Evolutionary conservation across 2,888 invertebrate genomes (phyloP).

Genomic region (Nysson spinosus): DNA sequence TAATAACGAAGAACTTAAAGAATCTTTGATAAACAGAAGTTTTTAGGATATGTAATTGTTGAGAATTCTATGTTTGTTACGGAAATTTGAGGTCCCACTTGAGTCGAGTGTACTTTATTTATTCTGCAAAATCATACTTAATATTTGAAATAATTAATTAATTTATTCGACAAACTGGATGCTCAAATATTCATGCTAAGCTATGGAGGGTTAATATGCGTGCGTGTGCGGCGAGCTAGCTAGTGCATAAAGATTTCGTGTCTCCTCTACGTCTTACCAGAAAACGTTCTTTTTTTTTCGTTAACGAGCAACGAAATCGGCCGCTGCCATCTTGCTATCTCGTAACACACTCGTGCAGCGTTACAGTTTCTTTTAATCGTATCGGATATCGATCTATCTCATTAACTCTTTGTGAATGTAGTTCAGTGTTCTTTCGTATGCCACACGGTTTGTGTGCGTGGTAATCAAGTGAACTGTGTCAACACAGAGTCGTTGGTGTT

Average conservation of each 20-base stretch:
- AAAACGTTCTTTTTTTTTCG: conserved; percentile 58
- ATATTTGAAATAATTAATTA: too few relatives aligned
- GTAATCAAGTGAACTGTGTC: conserved; percentile 4
- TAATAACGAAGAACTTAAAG: too few relatives aligned
- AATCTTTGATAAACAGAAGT: too few relatives aligned
- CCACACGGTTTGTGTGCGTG: conserved; percentile 33
- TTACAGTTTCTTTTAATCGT: conserved; percentile 5
- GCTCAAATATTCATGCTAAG: conserved; percentile 13
- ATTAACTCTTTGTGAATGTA: conserved; percentile 20
- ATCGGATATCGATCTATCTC: too few relatives aligned
- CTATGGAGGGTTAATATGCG: conserved; percentile 17
- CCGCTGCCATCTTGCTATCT: conserved; percentile 81
- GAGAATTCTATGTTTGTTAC: too few relatives aligned
- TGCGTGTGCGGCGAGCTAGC: conserved; percentile 71
- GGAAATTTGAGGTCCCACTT: too few relatives aligned
- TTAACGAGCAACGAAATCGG: conserved; percentile 67
- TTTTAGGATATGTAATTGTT: too few relatives aligned
- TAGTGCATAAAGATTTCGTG: conserved; percentile 66
- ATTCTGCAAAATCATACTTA: too few relatives aligned
- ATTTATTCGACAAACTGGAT: conserved; percentile 17
- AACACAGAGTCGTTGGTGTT: background rate
- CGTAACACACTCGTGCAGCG: conserved; percentile 68
- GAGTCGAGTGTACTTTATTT: too few relatives aligned
- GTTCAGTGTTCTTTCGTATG: conserved; percentile 30
- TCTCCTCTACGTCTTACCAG: conserved; percentile 68